Evolutionary conservation across 2,888 invertebrate species (phyloP).

Genomic region (Ormyrus rosae): DNA sequence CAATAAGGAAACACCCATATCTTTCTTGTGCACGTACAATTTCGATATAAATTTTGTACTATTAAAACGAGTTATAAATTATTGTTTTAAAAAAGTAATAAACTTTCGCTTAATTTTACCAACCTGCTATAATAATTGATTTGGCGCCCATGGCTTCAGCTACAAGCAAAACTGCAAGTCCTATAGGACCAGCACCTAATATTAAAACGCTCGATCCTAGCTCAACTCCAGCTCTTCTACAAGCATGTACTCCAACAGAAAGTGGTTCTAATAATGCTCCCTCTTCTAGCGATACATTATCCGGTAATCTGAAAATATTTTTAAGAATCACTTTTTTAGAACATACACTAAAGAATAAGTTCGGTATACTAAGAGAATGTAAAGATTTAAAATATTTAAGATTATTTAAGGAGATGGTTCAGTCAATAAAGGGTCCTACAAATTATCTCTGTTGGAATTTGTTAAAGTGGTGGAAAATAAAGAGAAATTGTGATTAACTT

Average conservation of each 20-base stretch:
- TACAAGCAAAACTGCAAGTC: slow-evolving; percentile 86
- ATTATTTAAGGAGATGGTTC: no score
- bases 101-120: slow-evolving; percentile 7
- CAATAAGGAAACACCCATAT: no score
- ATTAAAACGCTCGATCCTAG: slow-evolving; percentile 85
- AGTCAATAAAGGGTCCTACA: no score
- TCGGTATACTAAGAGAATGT: no score
- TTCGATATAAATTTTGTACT: no score
- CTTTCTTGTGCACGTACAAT: no score
- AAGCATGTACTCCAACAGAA: slow-evolving; percentile 95
- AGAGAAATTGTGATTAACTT: no score
- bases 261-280: slow-evolving; percentile 96
- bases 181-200: slow-evolving; percentile 92
- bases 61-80: no score
- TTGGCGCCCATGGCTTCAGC: slow-evolving; percentile 92
- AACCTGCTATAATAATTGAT: slow-evolving; percentile 85
- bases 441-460: no score
- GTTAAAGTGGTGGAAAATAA: no score
- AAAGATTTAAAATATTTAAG: no score
- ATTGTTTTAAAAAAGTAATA: not conserved
- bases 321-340: not conserved
- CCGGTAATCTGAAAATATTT: slow-evolving; percentile 84
- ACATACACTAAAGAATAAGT: no score
- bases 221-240: slow-evolving; percentile 87
- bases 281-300: slow-evolving; percentile 93